These are phyloP conservation scores for Aeoliscus strigatus DNA, from an alignment of 2,797 vertebrate species.

Conservation along the genomic window DNA sequence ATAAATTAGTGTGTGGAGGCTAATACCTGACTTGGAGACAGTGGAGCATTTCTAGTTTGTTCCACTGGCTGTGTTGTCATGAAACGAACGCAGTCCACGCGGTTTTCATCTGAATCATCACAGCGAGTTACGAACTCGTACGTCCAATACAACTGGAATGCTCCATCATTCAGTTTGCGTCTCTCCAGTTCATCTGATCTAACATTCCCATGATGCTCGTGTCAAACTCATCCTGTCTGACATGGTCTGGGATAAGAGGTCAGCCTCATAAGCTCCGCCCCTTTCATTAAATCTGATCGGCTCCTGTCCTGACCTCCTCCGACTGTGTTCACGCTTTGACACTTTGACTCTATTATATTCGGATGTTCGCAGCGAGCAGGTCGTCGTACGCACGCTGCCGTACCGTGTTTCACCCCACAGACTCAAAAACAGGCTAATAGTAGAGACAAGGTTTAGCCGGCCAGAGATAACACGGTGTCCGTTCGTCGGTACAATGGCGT, in stretches of 20 bases:
- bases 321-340: conserved; percentile 13
- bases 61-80: no score
- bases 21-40: no score
- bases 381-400: neutral
- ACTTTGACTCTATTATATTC: neutral
- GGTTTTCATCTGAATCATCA: no score
- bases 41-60: no score
- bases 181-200: no score
- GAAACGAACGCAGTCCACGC: no score
- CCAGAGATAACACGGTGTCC: neutral
- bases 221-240: no score
- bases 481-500: conserved; percentile 24
- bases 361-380: neutral
- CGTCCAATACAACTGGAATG: no score
- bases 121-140: no score
- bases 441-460: neutral
- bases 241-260: neutral
- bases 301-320: conserved; percentile 4
- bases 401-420: neutral
- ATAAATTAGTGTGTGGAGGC: no score
- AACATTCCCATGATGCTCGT: no score
- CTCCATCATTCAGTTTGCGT: no score
- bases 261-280: neutral
- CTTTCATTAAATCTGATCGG: neutral
- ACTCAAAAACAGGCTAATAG: neutral